A percentile compares a stretch with the other conserved stretches of the same genome.
These are phyloP conservation scores for Pristiophorus japonicus DNA, from an alignment of 2,113 vertebrate genomes.

Conservation along the genomic window DNA sequence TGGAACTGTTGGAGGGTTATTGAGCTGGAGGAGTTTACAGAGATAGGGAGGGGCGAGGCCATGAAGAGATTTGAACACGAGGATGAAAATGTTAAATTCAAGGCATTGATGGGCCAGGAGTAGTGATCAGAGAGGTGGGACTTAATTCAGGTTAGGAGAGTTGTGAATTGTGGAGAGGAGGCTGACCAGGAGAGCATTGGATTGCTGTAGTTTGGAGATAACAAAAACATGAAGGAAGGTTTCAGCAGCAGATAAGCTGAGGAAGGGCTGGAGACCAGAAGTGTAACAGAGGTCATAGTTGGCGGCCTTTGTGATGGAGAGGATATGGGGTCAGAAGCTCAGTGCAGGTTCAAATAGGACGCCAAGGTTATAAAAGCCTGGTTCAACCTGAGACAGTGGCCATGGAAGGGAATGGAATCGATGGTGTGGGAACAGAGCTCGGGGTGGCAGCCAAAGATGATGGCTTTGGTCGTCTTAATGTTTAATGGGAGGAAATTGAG, in stretches of 20 bases:
- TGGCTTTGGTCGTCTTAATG: neutral
- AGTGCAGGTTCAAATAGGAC: neutral
- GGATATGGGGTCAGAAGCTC: too few relatives aligned
- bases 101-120: neutral
- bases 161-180: neutral
- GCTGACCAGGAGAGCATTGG: neutral
- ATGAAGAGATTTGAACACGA: neutral
- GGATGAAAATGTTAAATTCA: neutral
- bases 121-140: neutral
- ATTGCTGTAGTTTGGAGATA: neutral
- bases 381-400: neutral
- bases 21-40: neutral
- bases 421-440: neutral
- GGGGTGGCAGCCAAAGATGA: neutral
- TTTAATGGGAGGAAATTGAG: neutral
- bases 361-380: neutral
- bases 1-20: neutral
- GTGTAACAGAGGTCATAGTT: neutral
- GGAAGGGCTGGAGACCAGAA: neutral
- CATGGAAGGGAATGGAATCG: neutral
- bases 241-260: neutral
- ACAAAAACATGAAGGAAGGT: neutral
- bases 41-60: neutral
- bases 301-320: neutral
- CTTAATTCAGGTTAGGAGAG: neutral